Conservation (phyloP, 2,888 invertebrate species). For the Anoncus sp. region DNA sequence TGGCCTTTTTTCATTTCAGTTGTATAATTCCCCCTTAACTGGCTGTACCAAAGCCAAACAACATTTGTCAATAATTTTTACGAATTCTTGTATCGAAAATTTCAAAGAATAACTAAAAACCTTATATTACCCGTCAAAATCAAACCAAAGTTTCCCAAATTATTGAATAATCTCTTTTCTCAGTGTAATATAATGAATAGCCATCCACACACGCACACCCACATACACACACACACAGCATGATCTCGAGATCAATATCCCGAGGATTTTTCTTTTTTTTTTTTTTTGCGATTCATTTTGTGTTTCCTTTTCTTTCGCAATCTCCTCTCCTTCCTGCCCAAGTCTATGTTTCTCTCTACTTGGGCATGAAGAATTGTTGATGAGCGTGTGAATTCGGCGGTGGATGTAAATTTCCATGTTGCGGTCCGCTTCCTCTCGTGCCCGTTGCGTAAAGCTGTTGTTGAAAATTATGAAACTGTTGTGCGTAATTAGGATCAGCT, state of each 20-base stretch:
- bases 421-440: constrained; percentile 86
- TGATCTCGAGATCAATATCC: not conserved
- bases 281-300: not conserved
- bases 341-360: constrained; percentile 72
- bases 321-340: not conserved
- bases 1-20: too few relatives aligned
- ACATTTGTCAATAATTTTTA: too few relatives aligned
- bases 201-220: constrained; percentile 4
- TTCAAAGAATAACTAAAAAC: not conserved
- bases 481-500: constrained; percentile 96
- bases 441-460: constrained; percentile 97
- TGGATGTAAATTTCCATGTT: constrained; percentile 82
- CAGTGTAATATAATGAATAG: not conserved
- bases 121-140: not conserved
- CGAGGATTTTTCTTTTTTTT: constrained; percentile 14
- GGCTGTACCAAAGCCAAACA: too few relatives aligned
- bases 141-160: not conserved
- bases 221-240: constrained; percentile 15
- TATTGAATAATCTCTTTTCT: not conserved
- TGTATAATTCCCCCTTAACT: too few relatives aligned
- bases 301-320: not conserved
- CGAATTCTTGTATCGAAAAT: too few relatives aligned
- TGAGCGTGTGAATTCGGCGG: constrained; percentile 79
- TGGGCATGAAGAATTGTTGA: constrained; percentile 84
- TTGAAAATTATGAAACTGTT: constrained; percentile 98